Conservation (phyloP, 1,140 invertebrate species). For the Andrena cerasifolii region DNA sequence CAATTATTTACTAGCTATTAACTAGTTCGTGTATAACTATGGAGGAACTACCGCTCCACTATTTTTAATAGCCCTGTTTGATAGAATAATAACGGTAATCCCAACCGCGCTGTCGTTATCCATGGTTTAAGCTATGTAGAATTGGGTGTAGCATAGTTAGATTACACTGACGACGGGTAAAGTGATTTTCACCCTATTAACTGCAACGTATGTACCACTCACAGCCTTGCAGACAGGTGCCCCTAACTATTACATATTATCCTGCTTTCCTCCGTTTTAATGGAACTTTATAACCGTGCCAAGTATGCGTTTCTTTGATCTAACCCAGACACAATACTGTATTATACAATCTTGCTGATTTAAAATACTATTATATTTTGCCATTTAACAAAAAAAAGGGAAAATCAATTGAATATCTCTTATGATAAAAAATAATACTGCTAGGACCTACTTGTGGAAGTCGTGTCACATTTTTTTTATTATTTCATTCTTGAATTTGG, state of each 20-base stretch:
- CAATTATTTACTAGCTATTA: slow-evolving; percentile 12
- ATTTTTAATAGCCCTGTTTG: slow-evolving; percentile 28
- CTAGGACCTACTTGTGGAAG: too few relatives aligned
- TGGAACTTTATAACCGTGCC: too few relatives aligned
- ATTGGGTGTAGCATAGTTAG: slow-evolving; percentile 66
- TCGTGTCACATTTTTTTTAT: too few relatives aligned
- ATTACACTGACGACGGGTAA: slow-evolving; percentile 64
- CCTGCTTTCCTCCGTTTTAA: too few relatives aligned
- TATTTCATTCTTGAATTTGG: too few relatives aligned
- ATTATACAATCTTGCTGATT: too few relatives aligned
- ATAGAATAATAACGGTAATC: slow-evolving; percentile 15
- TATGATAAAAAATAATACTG: too few relatives aligned
- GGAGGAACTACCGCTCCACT: not conserved
- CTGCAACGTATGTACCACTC: slow-evolving; percentile 34
- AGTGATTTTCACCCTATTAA: slow-evolving; percentile 66
- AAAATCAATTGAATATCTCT: too few relatives aligned
- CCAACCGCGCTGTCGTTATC: slow-evolving; percentile 57
- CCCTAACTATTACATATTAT: not conserved
- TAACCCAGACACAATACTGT: too few relatives aligned
- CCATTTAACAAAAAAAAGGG: too few relatives aligned
- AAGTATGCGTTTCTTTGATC: too few relatives aligned
- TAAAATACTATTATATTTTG: too few relatives aligned
- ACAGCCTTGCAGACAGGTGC: slow-evolving; percentile 5
- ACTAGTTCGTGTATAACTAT: not conserved
- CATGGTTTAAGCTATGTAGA: slow-evolving; percentile 59